Base-by-base conservation (phyloP, 1,140 invertebrate species). In the Leptoteleia sp. region DNA sequence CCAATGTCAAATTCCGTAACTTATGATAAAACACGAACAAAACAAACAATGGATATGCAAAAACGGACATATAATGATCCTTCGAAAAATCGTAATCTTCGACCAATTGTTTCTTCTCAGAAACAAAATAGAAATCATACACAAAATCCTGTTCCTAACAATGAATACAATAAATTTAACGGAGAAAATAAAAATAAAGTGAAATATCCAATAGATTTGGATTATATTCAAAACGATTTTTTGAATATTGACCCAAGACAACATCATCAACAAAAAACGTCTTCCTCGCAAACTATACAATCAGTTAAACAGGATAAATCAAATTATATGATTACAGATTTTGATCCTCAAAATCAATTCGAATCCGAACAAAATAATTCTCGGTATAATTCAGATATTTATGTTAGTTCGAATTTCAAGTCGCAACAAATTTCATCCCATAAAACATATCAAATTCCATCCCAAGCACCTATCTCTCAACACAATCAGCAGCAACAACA, bases 161-260 rank as follows among this genome's bases (percentile, higher is more conserved):
- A 27, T 6, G 70, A 70, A 0, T 79, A 85, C 37, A 89, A 84
- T 35, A 89, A 89, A 35, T 88, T 79, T 22, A 61, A 38, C 17
- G 54, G 65, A 0, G 82, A 84, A 7, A 82, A 86, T 55, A 88
- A 88, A 42, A 88, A 81, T 25, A 88, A 87, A 11, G 64, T 81
- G 2, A 89, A 89, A 12, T 89, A 88, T 48, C 61, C 81, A 1
- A 84, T 85, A 38, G 86, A 88, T n/a, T 73, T 86, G 0, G 82
- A 87, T 7, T 89, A 87, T 8, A 83, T 84, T 16, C 86, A 87
- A 33, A 86, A 84, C 31, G 81, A 87, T 54, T 89, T 84, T n/a
- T 15, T 76, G 8, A 76, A 55, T 5, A 75, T 84, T 13, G 81
- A 83, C 29, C 82, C 65, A 16, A 77, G 82, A 19, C 81, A 84